A percentile compares a stretch with the other conserved stretches of the same genome.
These are phyloP conservation scores for Montipora foliosa DNA, from an alignment of 64 coral and sea anemone species.

Conservation along the genomic window DNA sequence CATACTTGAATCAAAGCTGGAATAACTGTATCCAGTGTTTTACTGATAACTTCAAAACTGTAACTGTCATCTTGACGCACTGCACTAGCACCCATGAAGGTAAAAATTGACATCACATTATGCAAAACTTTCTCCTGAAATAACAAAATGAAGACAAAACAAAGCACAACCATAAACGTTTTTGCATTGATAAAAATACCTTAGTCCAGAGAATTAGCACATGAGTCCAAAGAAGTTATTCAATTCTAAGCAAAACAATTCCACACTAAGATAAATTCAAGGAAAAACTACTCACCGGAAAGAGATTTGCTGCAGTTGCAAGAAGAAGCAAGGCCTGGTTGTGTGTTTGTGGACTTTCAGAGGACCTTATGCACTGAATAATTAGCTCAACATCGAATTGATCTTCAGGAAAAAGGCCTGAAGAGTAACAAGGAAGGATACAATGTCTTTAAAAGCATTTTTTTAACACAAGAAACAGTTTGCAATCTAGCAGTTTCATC, in stretches of 20 bases:
- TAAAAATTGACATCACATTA: constrained; percentile 99
- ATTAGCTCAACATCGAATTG: constrained; percentile 98
- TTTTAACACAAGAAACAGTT: too few relatives aligned
- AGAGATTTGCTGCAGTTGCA: constrained; percentile 84
- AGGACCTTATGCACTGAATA: constrained; percentile 96
- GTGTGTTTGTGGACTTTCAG: constrained; percentile 95
- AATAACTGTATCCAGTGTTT: constrained; percentile 93
- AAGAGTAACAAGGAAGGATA: background rate
- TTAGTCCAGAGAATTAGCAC: too few relatives aligned
- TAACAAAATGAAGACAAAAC: background rate
- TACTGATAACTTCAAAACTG: constrained; percentile 97
- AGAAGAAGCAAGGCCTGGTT: constrained; percentile 89
- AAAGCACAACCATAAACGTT: background rate
- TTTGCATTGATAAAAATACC: too few relatives aligned
- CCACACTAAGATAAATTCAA: too few relatives aligned
- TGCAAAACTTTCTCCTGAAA: constrained; percentile 96
- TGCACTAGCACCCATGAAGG: constrained; percentile 94
- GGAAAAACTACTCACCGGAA: constrained; percentile 74
- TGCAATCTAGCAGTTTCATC: too few relatives aligned
- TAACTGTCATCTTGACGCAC: constrained; percentile 96
- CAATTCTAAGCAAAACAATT: background rate
- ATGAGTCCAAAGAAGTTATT: background rate
- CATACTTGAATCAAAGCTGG: constrained; percentile 94
- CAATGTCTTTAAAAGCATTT: too few relatives aligned
- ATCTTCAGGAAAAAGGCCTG: constrained; percentile 85